Conservation (phyloP, 2,113 vertebrate species). For the Nanger granti region DNA sequence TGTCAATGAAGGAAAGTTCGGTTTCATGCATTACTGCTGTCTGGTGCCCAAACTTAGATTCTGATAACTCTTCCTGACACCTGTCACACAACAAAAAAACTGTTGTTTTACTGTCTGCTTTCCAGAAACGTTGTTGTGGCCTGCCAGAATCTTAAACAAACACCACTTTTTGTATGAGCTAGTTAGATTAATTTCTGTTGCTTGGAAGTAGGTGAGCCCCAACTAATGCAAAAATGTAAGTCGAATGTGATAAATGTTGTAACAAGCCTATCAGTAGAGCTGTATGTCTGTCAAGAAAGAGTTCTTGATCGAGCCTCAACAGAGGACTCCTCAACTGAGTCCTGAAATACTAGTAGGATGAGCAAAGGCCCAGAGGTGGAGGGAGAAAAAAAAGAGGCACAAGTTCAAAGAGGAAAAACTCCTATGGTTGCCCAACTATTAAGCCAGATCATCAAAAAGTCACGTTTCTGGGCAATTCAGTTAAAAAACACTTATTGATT, state of each 20-base stretch:
- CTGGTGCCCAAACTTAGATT: background rate
- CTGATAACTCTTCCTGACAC: background rate
- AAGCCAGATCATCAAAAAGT: background rate
- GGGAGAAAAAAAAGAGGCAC: background rate
- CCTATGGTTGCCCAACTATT: background rate
- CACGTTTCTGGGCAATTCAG: background rate
- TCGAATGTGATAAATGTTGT: background rate
- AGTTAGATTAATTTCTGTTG: background rate
- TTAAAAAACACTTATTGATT: background rate
- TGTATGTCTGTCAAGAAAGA: background rate
- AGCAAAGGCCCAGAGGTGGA: background rate
- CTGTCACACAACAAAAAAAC: background rate
- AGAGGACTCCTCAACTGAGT: background rate
- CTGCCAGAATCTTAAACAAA: background rate
- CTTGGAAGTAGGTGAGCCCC: background rate
- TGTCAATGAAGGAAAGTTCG: background rate
- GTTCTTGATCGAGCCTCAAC: background rate
- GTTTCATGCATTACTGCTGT: background rate
- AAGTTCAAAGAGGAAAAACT: background rate
- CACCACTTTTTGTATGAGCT: background rate
- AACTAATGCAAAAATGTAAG: background rate
- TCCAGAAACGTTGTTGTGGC: background rate
- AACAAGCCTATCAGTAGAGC: background rate
- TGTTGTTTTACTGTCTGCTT: background rate
- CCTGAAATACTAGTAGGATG: background rate